Base-by-base conservation (phyloP, 1,140 invertebrate species). In the Prorops nasuta region DNA sequence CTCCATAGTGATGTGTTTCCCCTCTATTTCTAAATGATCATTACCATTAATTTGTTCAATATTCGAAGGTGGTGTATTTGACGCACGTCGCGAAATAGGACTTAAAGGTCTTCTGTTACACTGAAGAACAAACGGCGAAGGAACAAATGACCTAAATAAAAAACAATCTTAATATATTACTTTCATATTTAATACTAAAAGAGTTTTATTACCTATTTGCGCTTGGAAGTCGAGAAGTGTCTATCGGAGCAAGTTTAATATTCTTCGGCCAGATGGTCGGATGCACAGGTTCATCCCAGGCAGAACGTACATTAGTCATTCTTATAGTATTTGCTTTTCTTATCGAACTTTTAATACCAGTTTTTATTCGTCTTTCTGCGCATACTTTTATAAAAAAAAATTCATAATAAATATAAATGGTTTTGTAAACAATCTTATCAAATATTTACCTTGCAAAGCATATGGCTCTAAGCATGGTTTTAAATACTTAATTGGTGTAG, bases 201-300 rank as follows among this genome's bases (percentile, higher is more conserved):
- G 8, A 17, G 2, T 7, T 31, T 18, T 38, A 31, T 7, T 56
- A 75, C 74, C 73, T 66, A 42, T 69, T 67, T 58, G 65, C 73
- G 43, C 55, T 64, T 28, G 71, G 61, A 50, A 77, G 39, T 58
- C 51, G 59, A 4, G 72, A 60, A 38, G 60, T 57, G 48, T 75
- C 69, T 37, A 77, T 68, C 17, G 74, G 74, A 41, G 72, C 67
- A 21, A 77, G 69, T 42, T 66, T 71, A 7, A 76, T 34, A 52
- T 75, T 77, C 61, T 74, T 74, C 21, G 70, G 64, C 62, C 63
- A 71, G 20, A 66, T 53, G 12, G 64, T 59, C 34, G 64, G 55
- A 47, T 54, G 64, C 3, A 71, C 60, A 24, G 71, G 51, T 14
- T 61, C 16, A 34, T 69, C 64, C 74, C 73, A 76, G 7, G 65